phyloP scores from a whole-genome alignment of 2,888 invertebrate species.

The Phania funesta region DNA sequence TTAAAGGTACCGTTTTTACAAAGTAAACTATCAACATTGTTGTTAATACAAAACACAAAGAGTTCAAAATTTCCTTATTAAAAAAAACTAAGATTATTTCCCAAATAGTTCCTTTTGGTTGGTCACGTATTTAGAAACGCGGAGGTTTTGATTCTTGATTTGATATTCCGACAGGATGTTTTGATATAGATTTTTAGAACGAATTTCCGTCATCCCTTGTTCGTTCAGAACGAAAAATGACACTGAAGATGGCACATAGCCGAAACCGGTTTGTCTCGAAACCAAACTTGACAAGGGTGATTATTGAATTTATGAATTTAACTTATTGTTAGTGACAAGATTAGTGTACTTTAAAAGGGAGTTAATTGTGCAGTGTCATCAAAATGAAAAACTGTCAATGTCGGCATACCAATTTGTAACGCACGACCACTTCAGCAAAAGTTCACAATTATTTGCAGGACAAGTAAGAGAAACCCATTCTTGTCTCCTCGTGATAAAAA shows the following conservation, averaged over 20 bases:
- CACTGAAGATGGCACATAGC: too few relatives aligned
- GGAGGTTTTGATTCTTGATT: too few relatives aligned
- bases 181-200: too few relatives aligned
- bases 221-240: too few relatives aligned
- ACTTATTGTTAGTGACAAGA: background rate
- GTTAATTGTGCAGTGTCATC: constrained; percentile 1
- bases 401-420: too few relatives aligned
- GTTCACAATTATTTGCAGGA: constrained; percentile 13
- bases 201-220: too few relatives aligned
- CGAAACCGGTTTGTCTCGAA: background rate
- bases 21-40: too few relatives aligned
- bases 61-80: background rate
- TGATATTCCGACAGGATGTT: too few relatives aligned
- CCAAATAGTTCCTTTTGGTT: background rate
- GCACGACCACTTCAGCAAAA: constrained; percentile 17
- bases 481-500: too few relatives aligned
- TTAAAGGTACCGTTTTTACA: too few relatives aligned
- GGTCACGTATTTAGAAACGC: too few relatives aligned
- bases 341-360: background rate
- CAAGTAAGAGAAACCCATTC: background rate
- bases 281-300: too few relatives aligned
- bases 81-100: background rate
- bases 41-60: background rate
- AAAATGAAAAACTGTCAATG: constrained; percentile 8
- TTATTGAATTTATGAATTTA: background rate